Conservation (phyloP, 2,113 vertebrate species). For the Alaudala cheleensis region DNA sequence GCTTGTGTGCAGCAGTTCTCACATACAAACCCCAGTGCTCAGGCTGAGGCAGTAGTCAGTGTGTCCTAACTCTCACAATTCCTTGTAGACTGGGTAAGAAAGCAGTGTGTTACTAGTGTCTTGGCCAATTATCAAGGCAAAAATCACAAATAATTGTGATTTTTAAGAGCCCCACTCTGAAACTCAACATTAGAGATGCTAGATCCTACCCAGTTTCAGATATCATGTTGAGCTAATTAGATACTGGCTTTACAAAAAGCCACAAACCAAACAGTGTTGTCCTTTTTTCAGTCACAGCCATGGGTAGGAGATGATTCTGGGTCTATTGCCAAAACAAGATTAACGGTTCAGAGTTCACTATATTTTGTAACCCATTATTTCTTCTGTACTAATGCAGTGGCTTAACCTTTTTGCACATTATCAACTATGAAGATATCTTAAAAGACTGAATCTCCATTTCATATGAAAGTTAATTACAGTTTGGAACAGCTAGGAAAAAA, state of each 20-base stretch:
- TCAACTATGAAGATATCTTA: neutral
- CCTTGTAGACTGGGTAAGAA: neutral
- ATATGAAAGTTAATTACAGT: neutral
- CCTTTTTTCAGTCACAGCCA: neutral
- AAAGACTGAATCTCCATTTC: neutral
- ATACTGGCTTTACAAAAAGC: neutral
- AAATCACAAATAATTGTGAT: neutral
- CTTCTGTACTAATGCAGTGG: neutral
- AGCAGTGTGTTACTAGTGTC: neutral
- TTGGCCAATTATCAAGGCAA: neutral
- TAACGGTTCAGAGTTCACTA: neutral
- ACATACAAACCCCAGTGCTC: neutral
- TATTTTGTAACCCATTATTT: neutral
- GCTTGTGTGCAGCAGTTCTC: neutral
- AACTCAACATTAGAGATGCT: neutral
- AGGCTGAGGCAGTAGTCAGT: neutral
- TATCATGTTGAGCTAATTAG: neutral
- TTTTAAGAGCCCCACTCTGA: neutral
- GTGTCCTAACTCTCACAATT: neutral
- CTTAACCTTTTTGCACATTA: neutral
- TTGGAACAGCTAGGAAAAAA: neutral
- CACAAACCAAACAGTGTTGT: neutral
- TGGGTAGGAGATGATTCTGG: neutral
- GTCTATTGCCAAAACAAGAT: neutral
- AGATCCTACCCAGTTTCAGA: neutral